phyloP scores from a whole-genome alignment of 2,797 vertebrate genomes.

The Gymnoscopelus microlampas region DNA sequence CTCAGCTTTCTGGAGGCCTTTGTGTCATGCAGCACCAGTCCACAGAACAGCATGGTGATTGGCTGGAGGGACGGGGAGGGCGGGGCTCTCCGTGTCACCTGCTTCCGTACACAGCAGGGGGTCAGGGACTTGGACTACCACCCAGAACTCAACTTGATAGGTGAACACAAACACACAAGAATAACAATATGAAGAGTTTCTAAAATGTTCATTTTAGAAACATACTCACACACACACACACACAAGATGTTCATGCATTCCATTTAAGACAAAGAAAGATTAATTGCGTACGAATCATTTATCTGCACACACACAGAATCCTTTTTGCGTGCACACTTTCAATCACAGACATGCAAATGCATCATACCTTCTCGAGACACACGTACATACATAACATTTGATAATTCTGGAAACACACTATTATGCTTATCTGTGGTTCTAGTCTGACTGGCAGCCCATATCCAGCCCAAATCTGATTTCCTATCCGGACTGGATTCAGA shows the following conservation, averaged over 20 bases:
- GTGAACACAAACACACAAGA: slow-evolving; percentile 57
- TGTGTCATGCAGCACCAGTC: slow-evolving; percentile 80
- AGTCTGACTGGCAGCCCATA: too few relatives aligned
- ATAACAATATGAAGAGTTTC: too few relatives aligned
- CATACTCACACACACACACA: too few relatives aligned
- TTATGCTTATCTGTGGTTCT: not conserved
- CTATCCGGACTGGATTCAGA: too few relatives aligned
- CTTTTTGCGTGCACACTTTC: not conserved
- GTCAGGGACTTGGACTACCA: slow-evolving; percentile 84
- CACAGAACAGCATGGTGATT: slow-evolving; percentile 74
- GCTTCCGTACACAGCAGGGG: slow-evolving; percentile 76
- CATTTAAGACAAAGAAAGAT: too few relatives aligned
- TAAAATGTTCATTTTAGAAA: too few relatives aligned
- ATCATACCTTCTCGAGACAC: not conserved
- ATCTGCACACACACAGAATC: too few relatives aligned
- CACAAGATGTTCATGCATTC: too few relatives aligned
- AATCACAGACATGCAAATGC: not conserved
- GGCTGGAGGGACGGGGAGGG: slow-evolving; percentile 81
- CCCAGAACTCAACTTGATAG: slow-evolving; percentile 81
- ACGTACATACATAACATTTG: not conserved
- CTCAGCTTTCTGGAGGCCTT: slow-evolving; percentile 82
- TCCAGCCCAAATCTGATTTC: too few relatives aligned
- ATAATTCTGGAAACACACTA: not conserved
- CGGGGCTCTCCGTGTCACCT: slow-evolving; percentile 65
- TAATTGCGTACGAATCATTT: too few relatives aligned